Conservation (phyloP, 2,113 vertebrate genomes). For the Paedocypris sp. region DNA sequence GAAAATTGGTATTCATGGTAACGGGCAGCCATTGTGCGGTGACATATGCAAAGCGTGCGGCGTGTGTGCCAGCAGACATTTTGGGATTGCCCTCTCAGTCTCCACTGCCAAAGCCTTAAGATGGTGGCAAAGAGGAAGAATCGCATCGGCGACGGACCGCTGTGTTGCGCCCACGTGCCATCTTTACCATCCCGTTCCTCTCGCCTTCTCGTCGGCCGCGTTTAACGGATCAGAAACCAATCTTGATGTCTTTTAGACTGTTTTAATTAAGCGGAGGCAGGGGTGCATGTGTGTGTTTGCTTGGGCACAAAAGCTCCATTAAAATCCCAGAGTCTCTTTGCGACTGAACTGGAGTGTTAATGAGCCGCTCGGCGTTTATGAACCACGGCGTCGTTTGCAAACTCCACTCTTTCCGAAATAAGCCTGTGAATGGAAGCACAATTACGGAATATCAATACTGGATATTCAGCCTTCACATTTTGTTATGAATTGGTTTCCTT, state of each 20-base stretch:
- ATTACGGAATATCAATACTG: neutral
- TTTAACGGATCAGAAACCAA: too few relatives aligned
- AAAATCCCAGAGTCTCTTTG: neutral
- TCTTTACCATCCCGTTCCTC: too few relatives aligned
- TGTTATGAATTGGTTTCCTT: neutral
- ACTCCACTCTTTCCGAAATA: neutral
- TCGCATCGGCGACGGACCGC: neutral
- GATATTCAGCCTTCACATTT: neutral
- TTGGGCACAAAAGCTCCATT: neutral
- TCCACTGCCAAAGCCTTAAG: conserved; percentile 85
- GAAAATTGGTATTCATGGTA: conserved; percentile 31
- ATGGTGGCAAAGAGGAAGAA: conserved; percentile 73
- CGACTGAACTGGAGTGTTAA: neutral
- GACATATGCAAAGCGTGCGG: conserved; percentile 16
- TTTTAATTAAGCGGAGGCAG: neutral
- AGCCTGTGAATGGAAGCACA: neutral
- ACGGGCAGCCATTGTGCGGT: conserved; percentile 2
- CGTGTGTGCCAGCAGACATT: conserved; percentile 91
- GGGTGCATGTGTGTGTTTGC: neutral
- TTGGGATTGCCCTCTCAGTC: conserved; percentile 84
- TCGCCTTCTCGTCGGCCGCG: too few relatives aligned
- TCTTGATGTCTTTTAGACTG: neutral
- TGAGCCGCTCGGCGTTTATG: neutral
- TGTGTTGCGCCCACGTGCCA: too few relatives aligned
- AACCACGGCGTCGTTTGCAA: neutral